Base-by-base conservation (phyloP, 1,140 invertebrate genomes). In the Psilanteris sp. region DNA sequence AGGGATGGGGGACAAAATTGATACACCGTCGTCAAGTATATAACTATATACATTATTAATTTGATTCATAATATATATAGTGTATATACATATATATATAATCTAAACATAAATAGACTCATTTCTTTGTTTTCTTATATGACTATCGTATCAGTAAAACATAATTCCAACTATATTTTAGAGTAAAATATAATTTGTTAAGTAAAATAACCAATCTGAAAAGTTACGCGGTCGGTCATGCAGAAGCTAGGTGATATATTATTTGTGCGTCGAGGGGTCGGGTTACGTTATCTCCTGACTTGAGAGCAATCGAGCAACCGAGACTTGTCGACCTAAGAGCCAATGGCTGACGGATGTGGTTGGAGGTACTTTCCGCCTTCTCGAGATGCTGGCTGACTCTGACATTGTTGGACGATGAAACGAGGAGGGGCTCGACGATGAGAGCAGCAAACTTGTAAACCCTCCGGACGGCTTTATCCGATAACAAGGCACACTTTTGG, bases 281-380 rank as follows among this genome's bases (percentile, higher is more conserved):
- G 44, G 39, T 62, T 46, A 48, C 44, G 22, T 72, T 71, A 71
- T 71, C 62, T 73, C 52, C 11, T 20, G 46, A 32, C 64, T 64
- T 20, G 9, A 66, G 52, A 61, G 54, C 39, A 59, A 59, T 52
- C 54, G 54, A 52, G 62, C 48, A 62, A 41, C 55, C 31, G 62
- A 70, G 75, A 61, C 36, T 76, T 59, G 70, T 67, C 34, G 75
- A 62, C 39, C 37, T 16, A 46, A 75, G 66, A 75, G 57, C 57
- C 72, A 71, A 54, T 70, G 79, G 55, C 72, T 75, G 77, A 79
- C 67, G 70, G 66, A 70, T 77, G 64, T 32, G 68, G 44, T 32
- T 37, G 37, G 41, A 31, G 48, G 29, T 55, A 52, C 54, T 74
- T 74, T 73, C 70, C 54, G 61, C 70, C 70, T 62, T 68, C 36